Conservation (phyloP, 2,888 invertebrate species). For the Lysandra coridon region DNA sequence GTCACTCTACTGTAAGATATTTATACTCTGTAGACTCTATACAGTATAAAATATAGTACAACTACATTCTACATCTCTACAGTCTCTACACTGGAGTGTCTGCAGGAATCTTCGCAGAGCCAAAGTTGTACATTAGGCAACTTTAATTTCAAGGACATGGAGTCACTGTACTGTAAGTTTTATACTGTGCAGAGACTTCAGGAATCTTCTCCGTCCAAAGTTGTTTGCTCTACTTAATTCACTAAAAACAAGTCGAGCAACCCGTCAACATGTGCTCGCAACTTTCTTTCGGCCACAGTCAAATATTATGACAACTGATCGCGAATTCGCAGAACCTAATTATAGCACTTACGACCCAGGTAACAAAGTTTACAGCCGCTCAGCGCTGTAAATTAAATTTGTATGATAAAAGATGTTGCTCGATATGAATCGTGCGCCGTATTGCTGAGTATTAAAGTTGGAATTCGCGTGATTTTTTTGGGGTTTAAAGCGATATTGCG, state of each 20-base stretch:
- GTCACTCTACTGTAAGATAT: background rate
- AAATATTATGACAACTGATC: conserved; percentile 36
- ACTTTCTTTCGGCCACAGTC: conserved; percentile 42
- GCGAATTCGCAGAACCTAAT: background rate
- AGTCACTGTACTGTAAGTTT: background rate
- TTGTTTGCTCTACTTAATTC: conserved; percentile 38
- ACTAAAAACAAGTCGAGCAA: conserved; percentile 41
- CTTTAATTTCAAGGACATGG: background rate
- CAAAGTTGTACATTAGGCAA: conserved; percentile 23
- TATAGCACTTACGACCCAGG: conserved; percentile 39
- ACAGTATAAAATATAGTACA: too few species aligned
- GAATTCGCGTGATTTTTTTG: background rate
- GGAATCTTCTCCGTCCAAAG: conserved; percentile 14
- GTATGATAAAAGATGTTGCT: conserved; percentile 50
- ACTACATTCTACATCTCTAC: too few species aligned
- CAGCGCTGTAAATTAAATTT: conserved; percentile 43
- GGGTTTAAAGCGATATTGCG: conserved; percentile 45
- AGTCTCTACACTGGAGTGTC: background rate
- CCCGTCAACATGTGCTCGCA: conserved; percentile 42
- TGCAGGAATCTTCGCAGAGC: background rate
- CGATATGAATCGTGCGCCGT: conserved; percentile 46
- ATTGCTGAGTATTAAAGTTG: background rate
- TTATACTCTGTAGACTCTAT: background rate
- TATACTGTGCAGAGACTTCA: background rate
- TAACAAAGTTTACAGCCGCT: conserved; percentile 47